Conservation (phyloP, 2,113 vertebrate species). For the Brachypteracias leptosomus region DNA sequence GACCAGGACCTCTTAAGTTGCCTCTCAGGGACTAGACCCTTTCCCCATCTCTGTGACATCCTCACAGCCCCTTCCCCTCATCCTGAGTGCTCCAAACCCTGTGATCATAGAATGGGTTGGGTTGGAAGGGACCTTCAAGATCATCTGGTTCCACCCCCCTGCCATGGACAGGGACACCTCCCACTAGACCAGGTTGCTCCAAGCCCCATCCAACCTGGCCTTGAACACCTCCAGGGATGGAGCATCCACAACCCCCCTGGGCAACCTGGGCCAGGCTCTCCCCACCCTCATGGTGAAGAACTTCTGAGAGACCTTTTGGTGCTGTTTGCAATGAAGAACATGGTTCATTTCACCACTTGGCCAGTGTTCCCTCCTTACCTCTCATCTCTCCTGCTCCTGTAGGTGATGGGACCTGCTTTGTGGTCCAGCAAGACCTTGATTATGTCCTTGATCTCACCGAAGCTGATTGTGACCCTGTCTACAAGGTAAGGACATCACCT, state of each 20-base stretch:
- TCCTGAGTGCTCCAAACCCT: neutral
- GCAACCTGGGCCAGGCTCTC: too few species aligned
- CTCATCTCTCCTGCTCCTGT: neutral
- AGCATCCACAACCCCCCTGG: too few species aligned
- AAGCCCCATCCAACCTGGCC: too few species aligned
- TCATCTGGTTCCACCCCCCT: too few species aligned
- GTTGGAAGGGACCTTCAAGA: too few species aligned
- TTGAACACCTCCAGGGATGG: too few species aligned
- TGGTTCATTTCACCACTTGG: neutral
- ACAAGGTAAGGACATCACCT: constrained; percentile 54
- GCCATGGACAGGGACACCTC: too few species aligned
- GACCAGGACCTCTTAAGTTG: accelerated
- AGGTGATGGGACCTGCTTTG: constrained; percentile 81
- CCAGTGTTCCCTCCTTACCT: neutral
- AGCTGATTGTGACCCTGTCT: constrained; percentile 77
- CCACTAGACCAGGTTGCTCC: too few species aligned
- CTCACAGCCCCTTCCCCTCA: neutral
- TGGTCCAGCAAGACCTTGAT: constrained; percentile 78
- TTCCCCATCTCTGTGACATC: neutral
- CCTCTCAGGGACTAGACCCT: too few species aligned
- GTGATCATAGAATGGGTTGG: too few species aligned
- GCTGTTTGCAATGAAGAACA: accelerated
- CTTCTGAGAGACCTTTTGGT: too few species aligned
- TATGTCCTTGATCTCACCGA: constrained; percentile 75
- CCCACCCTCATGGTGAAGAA: too few species aligned